Percentiles rank a stretch among this genome's conserved stretches.
Evolutionary conservation across 30 jellyfish, hydroid and myxozoan species (phyloP).

Genomic region (Turritopsis rubra): DNA sequence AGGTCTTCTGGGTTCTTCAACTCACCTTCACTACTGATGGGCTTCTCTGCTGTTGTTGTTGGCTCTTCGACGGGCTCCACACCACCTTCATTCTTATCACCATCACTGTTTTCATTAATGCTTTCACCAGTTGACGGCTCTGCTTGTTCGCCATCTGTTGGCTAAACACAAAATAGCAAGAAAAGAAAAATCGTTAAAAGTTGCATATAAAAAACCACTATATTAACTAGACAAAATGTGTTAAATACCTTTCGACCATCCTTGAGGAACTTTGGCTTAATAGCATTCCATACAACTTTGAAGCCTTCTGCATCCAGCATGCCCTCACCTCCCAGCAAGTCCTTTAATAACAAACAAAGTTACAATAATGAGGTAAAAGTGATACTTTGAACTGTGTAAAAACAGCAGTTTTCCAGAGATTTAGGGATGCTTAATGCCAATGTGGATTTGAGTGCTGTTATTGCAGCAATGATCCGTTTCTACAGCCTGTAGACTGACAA

Average conservation of each 20-base stretch:
- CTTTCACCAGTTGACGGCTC: background rate
- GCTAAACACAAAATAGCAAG: background rate
- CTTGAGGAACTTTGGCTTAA: slow-evolving; percentile 12
- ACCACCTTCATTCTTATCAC: background rate
- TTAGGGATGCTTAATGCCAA: too few relatives aligned
- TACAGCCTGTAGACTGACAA: too few relatives aligned
- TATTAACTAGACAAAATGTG: background rate
- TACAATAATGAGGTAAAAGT: background rate
- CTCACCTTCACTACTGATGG: background rate
- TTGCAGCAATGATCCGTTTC: too few relatives aligned
- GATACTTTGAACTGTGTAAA: background rate
- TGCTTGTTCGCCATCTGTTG: background rate
- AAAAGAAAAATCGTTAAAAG: background rate
- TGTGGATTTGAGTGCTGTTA: too few relatives aligned
- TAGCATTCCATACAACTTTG: slow-evolving; percentile 20
- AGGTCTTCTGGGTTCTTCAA: background rate
- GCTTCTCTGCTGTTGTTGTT: background rate
- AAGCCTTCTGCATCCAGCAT: slow-evolving; percentile 29
- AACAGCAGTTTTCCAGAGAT: too few relatives aligned
- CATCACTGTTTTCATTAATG: background rate
- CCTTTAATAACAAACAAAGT: slow-evolving; percentile 30
- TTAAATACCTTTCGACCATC: slow-evolving; percentile 40
- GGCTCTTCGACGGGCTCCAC: slow-evolving; percentile 4
- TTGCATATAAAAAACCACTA: background rate
- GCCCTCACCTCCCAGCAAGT: slow-evolving; percentile 38